Evolutionary conservation across 2,888 invertebrate species (phyloP).

Genomic region (Ichneumon xanthorius): DNA sequence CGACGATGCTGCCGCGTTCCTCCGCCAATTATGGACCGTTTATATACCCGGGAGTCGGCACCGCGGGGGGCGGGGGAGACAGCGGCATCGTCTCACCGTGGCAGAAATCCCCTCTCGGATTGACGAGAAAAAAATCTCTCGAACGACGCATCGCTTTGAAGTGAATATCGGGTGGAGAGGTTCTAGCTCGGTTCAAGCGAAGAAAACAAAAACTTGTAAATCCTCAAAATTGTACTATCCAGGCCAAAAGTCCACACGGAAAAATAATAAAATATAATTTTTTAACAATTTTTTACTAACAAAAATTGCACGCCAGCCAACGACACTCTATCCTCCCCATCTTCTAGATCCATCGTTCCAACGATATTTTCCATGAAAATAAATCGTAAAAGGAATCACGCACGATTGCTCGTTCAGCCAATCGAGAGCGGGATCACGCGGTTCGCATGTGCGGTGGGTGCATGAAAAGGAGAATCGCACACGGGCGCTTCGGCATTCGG

Average conservation of each 20-base stretch:
- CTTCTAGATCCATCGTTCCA: not conserved
- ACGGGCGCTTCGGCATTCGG: conserved; percentile 45
- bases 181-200: conserved; percentile 2
- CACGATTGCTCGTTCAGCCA: conserved; percentile 51
- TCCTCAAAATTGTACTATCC: not conserved
- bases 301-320: not conserved
- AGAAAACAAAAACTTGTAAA: conserved; percentile 4
- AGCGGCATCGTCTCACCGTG: conserved; percentile 37
- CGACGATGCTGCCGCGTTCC: conserved; percentile 60
- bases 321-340: not conserved
- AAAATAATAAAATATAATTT: not conserved
- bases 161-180: conserved; percentile 17
- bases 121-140: conserved; percentile 40
- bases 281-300: not conserved
- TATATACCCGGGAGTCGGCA: conserved; percentile 66
- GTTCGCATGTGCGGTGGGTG: not conserved
- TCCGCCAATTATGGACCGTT: conserved; percentile 71
- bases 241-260: not conserved
- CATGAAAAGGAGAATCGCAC: conserved; percentile 31
- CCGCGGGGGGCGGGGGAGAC: conserved; percentile 42
- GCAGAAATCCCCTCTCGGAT: conserved; percentile 31
- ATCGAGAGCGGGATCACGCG: conserved; percentile 46
- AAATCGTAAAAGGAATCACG: conserved; percentile 39
- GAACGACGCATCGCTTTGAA: conserved; percentile 45
- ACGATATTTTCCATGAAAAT: not conserved